Evolutionary conservation across 2,888 invertebrate species (phyloP).

Genomic region (Netelia virgata): DNA sequence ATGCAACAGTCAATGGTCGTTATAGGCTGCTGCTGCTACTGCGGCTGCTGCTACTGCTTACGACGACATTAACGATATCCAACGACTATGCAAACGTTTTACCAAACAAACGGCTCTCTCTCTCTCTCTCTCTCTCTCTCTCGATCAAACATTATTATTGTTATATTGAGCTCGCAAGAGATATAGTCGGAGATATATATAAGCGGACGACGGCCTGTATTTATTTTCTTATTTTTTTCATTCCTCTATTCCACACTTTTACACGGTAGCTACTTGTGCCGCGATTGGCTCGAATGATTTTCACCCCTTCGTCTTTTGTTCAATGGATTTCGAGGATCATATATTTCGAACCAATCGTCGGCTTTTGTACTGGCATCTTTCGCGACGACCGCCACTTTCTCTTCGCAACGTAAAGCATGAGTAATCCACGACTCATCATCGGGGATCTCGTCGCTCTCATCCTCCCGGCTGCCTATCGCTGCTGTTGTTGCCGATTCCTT

Average conservation of each 20-base stretch:
- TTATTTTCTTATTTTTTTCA: not conserved
- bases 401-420: conserved; percentile 89
- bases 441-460: conserved; percentile 81
- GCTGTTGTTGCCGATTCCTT: not conserved
- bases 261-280: conserved; percentile 45
- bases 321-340: conserved; percentile 97
- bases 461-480: not conserved
- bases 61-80: too few species aligned
- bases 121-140: too few species aligned
- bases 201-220: not conserved
- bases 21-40: too few species aligned
- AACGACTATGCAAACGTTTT: too few species aligned
- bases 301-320: conserved; percentile 94
- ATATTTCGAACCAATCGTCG: conserved; percentile 98
- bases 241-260: conserved; percentile 14
- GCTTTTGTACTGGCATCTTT: conserved; percentile 97
- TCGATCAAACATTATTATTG: too few species aligned
- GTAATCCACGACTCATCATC: conserved; percentile 86
- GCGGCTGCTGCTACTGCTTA: too few species aligned
- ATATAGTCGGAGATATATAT: too few species aligned
- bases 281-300: conserved; percentile 63
- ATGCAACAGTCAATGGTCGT: too few species aligned
- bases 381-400: conserved; percentile 90
- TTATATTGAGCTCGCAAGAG: too few species aligned
- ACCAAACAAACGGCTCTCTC: too few species aligned